These are phyloP conservation scores for Plebejus anna DNA, from an alignment of 2,888 invertebrate genomes.

Conservation along the genomic window DNA sequence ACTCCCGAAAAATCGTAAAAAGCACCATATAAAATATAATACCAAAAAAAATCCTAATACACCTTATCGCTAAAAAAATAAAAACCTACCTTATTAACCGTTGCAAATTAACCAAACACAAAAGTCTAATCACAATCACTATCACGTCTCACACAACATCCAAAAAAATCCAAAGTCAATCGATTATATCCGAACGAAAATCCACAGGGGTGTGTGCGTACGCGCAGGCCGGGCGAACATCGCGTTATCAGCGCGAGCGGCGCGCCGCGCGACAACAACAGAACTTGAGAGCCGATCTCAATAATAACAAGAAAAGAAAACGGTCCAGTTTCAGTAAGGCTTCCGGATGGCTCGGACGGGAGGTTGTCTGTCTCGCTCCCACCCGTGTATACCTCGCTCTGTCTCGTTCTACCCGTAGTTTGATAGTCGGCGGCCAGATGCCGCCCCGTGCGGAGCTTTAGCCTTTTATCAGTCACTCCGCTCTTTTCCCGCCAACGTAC, in stretches of 20 bases:
- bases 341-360: constrained; percentile 77
- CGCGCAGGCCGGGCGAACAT: constrained; percentile 73
- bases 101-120: constrained; percentile 40
- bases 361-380: constrained; percentile 59
- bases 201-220: constrained; percentile 71
- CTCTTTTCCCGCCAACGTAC: constrained; percentile 52
- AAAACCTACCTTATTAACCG: constrained; percentile 39
- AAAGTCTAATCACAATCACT: constrained; percentile 32
- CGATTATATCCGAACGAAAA: constrained; percentile 51
- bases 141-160: constrained; percentile 40
- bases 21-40: too few species aligned
- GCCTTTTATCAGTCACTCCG: constrained; percentile 33
- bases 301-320: constrained; percentile 81
- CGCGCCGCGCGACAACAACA: constrained; percentile 77
- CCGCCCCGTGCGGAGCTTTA: constrained; percentile 50
- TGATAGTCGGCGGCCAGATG: constrained; percentile 73
- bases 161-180: constrained; percentile 44
- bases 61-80: constrained; percentile 14
- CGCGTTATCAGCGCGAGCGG: constrained; percentile 77
- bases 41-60: background rate
- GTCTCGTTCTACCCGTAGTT: constrained; percentile 73
- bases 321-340: constrained; percentile 80
- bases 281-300: constrained; percentile 78
- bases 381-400: constrained; percentile 51
- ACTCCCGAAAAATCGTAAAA: background rate